A percentile compares a stretch with the other conserved stretches of the same genome.
Evolutionary conservation across 2,113 vertebrate species (phyloP).

Genomic region (Varanus salvator): DNA sequence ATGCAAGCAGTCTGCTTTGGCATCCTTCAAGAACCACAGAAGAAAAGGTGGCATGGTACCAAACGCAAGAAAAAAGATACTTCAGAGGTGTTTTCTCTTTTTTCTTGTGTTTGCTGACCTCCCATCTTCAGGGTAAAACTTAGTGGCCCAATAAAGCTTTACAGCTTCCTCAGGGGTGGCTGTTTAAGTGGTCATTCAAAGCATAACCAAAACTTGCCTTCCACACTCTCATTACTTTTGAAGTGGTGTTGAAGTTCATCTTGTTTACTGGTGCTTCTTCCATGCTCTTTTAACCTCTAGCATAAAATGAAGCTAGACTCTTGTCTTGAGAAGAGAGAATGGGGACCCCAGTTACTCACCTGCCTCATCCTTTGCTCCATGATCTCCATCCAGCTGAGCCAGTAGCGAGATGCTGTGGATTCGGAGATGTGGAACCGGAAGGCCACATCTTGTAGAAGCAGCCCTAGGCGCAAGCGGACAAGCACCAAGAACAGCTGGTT

Average conservation of each 20-base stretch:
- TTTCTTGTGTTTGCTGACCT: too few species aligned
- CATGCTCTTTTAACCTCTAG: too few species aligned
- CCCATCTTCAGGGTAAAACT: background rate
- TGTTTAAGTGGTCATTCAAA: background rate
- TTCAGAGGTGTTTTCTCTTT: too few species aligned
- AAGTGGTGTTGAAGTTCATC: background rate
- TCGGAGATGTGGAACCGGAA: conserved; percentile 61
- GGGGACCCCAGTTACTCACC: conserved; percentile 16
- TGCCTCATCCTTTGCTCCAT: conserved; percentile 51
- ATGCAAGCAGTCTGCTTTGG: background rate
- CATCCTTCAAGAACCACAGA: background rate
- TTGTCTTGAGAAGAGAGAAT: background rate
- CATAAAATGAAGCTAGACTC: too few species aligned
- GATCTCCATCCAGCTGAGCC: conserved; percentile 60
- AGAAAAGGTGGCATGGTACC: background rate
- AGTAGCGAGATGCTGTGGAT: conserved; percentile 62
- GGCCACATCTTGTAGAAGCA: conserved; percentile 63
- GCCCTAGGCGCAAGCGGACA: conserved; percentile 58
- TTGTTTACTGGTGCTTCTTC: background rate
- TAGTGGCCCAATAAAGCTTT: background rate
- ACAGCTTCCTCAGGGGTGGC: background rate
- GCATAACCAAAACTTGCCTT: background rate
- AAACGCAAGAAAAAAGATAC: background rate
- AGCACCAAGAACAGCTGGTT: conserved; percentile 58
- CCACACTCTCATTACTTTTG: background rate